Evolutionary conservation across 2,797 vertebrate species (phyloP).

Genomic region (Amphiprion clarkii): DNA sequence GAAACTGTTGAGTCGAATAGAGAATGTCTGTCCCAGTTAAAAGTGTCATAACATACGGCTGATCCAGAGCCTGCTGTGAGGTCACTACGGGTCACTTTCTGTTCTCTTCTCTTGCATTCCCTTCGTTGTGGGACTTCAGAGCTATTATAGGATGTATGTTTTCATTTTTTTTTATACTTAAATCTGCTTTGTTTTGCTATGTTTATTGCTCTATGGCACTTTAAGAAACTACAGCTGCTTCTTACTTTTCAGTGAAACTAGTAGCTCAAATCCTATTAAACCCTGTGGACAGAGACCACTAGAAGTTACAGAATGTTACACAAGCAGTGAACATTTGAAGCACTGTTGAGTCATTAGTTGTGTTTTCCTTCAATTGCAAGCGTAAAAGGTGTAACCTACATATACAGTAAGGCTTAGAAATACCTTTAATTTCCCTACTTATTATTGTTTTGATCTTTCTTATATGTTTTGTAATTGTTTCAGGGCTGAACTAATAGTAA

Average conservation of each 20-base stretch:
- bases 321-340: not conserved
- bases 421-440: not conserved
- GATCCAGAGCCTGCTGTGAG: not conserved
- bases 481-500: not conserved
- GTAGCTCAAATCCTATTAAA: not conserved
- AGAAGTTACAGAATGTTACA: not conserved
- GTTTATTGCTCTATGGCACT: slow-evolving; percentile 16
- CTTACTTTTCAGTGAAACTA: not conserved
- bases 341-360: not conserved
- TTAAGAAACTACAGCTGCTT: slow-evolving; percentile 16
- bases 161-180: slow-evolving; percentile 6
- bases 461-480: not conserved
- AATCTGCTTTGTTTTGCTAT: not conserved
- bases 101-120: not conserved
- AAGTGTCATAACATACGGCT: not conserved
- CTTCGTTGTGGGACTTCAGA: not conserved
- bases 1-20: no score
- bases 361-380: not conserved
- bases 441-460: not conserved
- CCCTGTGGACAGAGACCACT: not conserved
- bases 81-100: not conserved
- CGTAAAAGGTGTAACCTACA: not conserved
- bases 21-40: not conserved
- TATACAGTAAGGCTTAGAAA: not conserved
- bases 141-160: not conserved